Conservation (phyloP, 37 sponge, comb jelly and placozoan genomes). For the Bolinopsis microptera region DNA sequence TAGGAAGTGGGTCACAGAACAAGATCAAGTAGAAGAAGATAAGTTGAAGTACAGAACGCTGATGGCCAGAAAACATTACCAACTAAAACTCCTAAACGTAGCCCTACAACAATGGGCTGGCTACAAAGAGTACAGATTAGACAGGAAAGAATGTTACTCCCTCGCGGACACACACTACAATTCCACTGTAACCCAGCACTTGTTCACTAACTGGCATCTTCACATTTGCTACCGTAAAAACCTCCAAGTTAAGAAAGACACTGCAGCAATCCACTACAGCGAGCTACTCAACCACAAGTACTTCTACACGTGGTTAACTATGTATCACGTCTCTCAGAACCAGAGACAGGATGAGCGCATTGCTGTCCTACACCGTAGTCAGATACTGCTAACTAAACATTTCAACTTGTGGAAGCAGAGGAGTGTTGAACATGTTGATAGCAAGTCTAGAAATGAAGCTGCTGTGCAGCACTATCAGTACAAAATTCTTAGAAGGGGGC, state of each 20-base stretch:
- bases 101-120: neutral
- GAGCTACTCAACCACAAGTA: conserved; percentile 42
- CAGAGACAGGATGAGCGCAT: conserved; percentile 46
- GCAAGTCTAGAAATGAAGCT: neutral
- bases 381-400: neutral
- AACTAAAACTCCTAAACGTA: neutral
- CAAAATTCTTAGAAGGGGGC: neutral
- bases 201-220: conserved; percentile 65
- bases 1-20: neutral
- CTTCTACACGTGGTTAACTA: conserved; percentile 30
- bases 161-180: conserved; percentile 14
- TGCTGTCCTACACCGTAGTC: neutral
- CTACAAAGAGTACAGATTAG: conserved; percentile 38
- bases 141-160: conserved; percentile 21
- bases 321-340: conserved; percentile 13
- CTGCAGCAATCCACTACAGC: neutral
- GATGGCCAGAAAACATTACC: conserved; percentile 48
- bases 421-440: neutral
- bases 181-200: neutral
- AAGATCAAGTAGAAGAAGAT: conserved; percentile 11
- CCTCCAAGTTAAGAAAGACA: conserved; percentile 10
- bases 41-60: conserved; percentile 34
- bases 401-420: neutral
- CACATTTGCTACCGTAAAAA: conserved; percentile 6
- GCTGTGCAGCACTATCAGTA: neutral